A percentile compares a stretch with the other conserved stretches of the same genome.
These are phyloP conservation scores for Ametastegia equiseti DNA, from an alignment of 2,888 invertebrate species.

Conservation along the genomic window DNA sequence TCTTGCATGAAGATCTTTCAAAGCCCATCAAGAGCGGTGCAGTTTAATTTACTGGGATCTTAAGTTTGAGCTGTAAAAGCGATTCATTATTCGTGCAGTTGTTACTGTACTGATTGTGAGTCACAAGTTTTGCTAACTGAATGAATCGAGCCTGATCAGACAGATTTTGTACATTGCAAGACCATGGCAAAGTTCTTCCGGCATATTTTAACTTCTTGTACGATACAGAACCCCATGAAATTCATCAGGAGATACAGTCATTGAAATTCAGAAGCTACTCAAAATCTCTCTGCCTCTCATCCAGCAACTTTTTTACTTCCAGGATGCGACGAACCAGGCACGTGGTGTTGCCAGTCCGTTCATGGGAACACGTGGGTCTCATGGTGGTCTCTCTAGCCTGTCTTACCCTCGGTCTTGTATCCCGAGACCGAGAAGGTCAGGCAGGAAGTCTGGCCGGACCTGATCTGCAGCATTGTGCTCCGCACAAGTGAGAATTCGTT, in stretches of 20 bases:
- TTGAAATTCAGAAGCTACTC: neutral
- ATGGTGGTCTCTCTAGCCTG: constrained; percentile 71
- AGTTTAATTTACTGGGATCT: neutral
- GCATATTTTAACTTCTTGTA: neutral
- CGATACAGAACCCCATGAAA: neutral
- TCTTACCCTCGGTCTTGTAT: constrained; percentile 69
- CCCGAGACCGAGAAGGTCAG: constrained; percentile 70
- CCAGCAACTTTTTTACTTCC: neutral
- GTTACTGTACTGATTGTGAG: too few relatives aligned
- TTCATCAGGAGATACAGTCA: neutral
- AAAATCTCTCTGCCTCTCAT: neutral
- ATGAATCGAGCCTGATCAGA: neutral
- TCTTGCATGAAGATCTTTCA: neutral
- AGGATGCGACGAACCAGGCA: constrained; percentile 70
- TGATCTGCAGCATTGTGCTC: constrained; percentile 69
- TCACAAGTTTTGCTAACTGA: too few relatives aligned
- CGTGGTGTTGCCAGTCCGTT: constrained; percentile 69
- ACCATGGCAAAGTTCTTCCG: neutral
- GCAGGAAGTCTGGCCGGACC: constrained; percentile 71
- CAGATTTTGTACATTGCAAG: neutral
- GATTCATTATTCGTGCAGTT: too few relatives aligned
- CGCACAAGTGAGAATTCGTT: constrained; percentile 67
- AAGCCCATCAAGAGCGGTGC: neutral
- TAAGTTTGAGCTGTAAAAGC: too few relatives aligned
- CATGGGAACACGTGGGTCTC: constrained; percentile 71